Evolutionary conservation across 2,113 vertebrate species (phyloP).

Genomic region (Vireo altiloquus): DNA sequence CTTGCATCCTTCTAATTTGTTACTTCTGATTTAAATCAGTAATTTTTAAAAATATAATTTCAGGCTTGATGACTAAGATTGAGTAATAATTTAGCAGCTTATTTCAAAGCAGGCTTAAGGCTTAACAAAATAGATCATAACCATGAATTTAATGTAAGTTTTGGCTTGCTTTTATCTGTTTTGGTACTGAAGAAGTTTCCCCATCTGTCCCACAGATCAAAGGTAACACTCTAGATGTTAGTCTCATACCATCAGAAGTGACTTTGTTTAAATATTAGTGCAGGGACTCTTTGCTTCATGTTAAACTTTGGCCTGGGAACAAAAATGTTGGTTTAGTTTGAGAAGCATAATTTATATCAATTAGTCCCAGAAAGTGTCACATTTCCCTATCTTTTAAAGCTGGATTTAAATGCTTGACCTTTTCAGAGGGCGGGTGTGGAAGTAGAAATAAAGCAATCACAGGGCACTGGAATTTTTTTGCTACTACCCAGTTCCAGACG

Average conservation of each 20-base stretch:
- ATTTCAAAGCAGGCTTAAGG: not conserved
- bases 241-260: not conserved
- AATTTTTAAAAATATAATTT: not conserved
- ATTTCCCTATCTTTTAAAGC: conserved; percentile 34
- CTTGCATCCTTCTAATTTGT: not conserved
- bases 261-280: conserved; percentile 3
- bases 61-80: not conserved
- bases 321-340: conserved; percentile 40
- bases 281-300: not conserved
- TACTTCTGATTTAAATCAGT: not conserved
- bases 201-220: not conserved
- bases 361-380: conserved; percentile 32
- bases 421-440: not conserved
- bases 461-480: conserved; percentile 30
- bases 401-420: conserved; percentile 21
- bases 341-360: conserved; percentile 41
- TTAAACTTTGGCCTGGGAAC: conserved; percentile 17
- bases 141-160: not conserved
- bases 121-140: not conserved
- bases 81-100: not conserved
- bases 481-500: not conserved
- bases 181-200: not conserved
- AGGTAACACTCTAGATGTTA: not conserved
- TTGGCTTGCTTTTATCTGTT: not conserved
- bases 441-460: not conserved